These are phyloP conservation scores for Osmerus eperlanus DNA, from an alignment of 2,113 vertebrate species.

Conservation along the genomic window DNA sequence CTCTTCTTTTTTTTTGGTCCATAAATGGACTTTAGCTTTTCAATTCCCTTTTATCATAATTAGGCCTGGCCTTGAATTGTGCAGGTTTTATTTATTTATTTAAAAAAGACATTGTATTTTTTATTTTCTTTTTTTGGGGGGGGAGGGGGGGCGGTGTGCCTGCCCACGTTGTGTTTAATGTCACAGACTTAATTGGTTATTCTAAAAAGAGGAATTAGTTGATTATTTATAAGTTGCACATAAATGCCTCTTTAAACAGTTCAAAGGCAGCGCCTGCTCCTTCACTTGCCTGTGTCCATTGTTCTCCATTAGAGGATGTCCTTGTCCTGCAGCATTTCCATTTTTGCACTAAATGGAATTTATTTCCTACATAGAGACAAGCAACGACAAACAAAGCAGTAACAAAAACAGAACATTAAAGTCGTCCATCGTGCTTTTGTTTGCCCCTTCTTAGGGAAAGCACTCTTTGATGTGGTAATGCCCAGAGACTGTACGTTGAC, in stretches of 20 bases:
- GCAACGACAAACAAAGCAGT: slow-evolving; percentile 63
- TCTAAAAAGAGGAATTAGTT: slow-evolving; percentile 75
- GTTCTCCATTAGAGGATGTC: slow-evolving; percentile 77
- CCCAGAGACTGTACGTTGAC: slow-evolving; percentile 74
- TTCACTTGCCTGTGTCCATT: slow-evolving; percentile 69
- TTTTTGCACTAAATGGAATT: slow-evolving; percentile 89
- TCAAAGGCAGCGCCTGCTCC: slow-evolving; percentile 78
- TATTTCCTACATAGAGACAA: slow-evolving; percentile 83
- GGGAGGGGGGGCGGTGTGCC: neutral
- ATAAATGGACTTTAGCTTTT: slow-evolving; percentile 51
- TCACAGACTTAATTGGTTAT: slow-evolving; percentile 64
- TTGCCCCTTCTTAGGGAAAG: slow-evolving; percentile 70
- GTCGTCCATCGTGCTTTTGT: slow-evolving; percentile 78
- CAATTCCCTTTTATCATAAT: slow-evolving; percentile 34
- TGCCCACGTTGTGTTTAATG: slow-evolving; percentile 51
- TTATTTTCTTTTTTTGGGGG: slow-evolving; percentile 25
- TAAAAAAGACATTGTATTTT: slow-evolving; percentile 3
- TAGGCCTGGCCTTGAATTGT: neutral
- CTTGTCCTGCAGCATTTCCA: slow-evolving; percentile 79
- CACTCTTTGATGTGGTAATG: slow-evolving; percentile 94
- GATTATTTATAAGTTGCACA: slow-evolving; percentile 80
- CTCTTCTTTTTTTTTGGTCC: slow-evolving; percentile 54
- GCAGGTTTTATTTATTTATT: too few species aligned
- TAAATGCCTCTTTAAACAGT: slow-evolving; percentile 81
- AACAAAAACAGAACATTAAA: slow-evolving; percentile 81